These are phyloP conservation scores for Lophius piscatorius DNA, from an alignment of 2,113 vertebrate genomes.

Conservation along the genomic window DNA sequence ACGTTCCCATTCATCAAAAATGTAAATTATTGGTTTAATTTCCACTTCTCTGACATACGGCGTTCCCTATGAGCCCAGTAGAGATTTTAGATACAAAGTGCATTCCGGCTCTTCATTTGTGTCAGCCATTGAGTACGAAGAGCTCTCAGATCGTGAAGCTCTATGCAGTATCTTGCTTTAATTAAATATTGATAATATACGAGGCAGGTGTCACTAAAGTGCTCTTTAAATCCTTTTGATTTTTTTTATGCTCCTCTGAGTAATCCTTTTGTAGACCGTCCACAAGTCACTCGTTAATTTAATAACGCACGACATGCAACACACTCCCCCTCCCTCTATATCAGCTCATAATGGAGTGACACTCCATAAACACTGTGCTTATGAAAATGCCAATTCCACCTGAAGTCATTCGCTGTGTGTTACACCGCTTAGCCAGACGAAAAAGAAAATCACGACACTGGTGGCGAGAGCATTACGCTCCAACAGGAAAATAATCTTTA, in stretches of 20 bases:
- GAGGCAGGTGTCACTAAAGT: slow-evolving; percentile 31
- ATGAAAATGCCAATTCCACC: not conserved
- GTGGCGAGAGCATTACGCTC: not conserved
- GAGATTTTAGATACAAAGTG: not conserved
- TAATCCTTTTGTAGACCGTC: slow-evolving; percentile 3
- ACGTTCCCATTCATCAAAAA: too few species aligned
- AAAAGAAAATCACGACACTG: not conserved
- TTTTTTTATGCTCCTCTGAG: slow-evolving; percentile 16
- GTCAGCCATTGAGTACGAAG: slow-evolving; percentile 2
- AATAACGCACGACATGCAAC: slow-evolving; percentile 2
- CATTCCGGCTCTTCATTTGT: slow-evolving; percentile 12
- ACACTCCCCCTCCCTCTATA: too few species aligned
- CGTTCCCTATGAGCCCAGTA: too few species aligned
- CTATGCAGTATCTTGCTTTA: slow-evolving; percentile 33
- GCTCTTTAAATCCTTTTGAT: slow-evolving; percentile 42
- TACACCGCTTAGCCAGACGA: not conserved
- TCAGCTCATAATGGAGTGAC: not conserved
- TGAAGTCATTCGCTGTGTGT: not conserved
- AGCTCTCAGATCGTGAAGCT: slow-evolving; percentile 19
- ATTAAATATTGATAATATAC: slow-evolving; percentile 63
- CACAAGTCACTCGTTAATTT: slow-evolving; percentile 15
- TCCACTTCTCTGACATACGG: too few species aligned
- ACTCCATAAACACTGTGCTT: not conserved
- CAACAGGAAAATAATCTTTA: slow-evolving; percentile 23
- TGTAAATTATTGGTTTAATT: too few species aligned